Evolutionary conservation across 1,140 invertebrate species (phyloP).

Genomic region (Oryctes rhinoceros): DNA sequence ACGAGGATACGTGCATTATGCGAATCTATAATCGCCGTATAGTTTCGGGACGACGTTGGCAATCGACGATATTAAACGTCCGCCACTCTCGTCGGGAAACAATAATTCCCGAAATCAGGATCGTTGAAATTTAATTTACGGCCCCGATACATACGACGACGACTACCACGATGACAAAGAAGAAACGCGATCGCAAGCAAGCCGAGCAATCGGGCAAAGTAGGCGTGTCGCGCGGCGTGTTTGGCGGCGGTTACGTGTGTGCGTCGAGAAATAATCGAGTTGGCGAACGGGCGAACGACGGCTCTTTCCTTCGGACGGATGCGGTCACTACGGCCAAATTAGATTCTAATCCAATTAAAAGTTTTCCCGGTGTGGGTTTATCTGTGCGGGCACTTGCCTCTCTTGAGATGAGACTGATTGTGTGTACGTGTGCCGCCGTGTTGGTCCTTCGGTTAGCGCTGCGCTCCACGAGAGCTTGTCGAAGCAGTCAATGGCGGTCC

Average conservation of each 20-base stretch:
- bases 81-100: neutral
- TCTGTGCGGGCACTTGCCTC: conserved; percentile 43
- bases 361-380: conserved; percentile 54
- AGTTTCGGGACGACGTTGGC: no score
- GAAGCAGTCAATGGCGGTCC: no score
- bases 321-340: conserved; percentile 58
- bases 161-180: neutral
- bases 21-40: neutral
- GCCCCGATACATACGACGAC: neutral
- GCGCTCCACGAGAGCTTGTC: no score
- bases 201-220: conserved; percentile 13
- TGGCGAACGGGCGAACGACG: neutral
- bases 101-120: conserved; percentile 14
- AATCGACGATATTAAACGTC: neutral
- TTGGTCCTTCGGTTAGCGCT: neutral
- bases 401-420: conserved; percentile 35
- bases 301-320: conserved; percentile 44
- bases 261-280: conserved; percentile 29
- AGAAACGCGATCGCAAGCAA: conserved; percentile 23
- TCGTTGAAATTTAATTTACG: conserved; percentile 10
- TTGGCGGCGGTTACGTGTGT: conserved; percentile 21
- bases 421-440: neutral
- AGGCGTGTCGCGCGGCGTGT: conserved; percentile 26
- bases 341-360: conserved; percentile 61
- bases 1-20: neutral